phyloP scores from a whole-genome alignment of 2,797 vertebrate species.

The Mormyrops attenuatus region DNA sequence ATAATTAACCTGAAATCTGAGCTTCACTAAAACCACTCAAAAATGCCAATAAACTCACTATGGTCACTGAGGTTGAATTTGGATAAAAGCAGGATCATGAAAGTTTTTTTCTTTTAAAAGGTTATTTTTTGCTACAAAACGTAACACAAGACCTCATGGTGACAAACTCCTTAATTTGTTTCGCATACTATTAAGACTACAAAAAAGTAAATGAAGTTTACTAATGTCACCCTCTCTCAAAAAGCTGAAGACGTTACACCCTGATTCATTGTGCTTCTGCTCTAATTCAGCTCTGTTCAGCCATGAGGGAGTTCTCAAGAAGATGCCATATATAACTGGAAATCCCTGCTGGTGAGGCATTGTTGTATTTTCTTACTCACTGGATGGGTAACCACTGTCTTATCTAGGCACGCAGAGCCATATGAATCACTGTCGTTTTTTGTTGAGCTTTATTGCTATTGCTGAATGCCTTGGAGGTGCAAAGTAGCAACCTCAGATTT shows the following conservation, averaged over 20 bases:
- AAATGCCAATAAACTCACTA: neutral
- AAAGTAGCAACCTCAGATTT: constrained; percentile 18
- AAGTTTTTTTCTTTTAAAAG: neutral
- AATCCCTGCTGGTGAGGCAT: constrained; percentile 9
- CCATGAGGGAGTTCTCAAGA: neutral
- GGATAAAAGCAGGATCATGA: neutral
- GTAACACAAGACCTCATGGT: neutral
- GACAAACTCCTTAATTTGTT: neutral
- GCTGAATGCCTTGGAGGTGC: constrained; percentile 11
- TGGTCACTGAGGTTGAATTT: neutral
- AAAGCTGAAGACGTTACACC: neutral
- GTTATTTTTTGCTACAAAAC: neutral
- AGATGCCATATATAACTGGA: neutral
- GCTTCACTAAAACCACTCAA: neutral
- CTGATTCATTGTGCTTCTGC: neutral
- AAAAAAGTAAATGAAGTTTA: neutral
- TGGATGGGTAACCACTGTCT: constrained; percentile 17
- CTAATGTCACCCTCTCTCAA: neutral
- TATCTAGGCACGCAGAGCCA: neutral
- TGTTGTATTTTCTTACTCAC: constrained; percentile 22
- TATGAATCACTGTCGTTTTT: constrained; percentile 19
- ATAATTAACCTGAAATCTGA: neutral
- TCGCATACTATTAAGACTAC: neutral
- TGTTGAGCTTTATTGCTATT: constrained; percentile 18
- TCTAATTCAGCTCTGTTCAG: neutral